Base-by-base conservation (phyloP, 2,113 vertebrate genomes). In the Neoarius graeffei region DNA sequence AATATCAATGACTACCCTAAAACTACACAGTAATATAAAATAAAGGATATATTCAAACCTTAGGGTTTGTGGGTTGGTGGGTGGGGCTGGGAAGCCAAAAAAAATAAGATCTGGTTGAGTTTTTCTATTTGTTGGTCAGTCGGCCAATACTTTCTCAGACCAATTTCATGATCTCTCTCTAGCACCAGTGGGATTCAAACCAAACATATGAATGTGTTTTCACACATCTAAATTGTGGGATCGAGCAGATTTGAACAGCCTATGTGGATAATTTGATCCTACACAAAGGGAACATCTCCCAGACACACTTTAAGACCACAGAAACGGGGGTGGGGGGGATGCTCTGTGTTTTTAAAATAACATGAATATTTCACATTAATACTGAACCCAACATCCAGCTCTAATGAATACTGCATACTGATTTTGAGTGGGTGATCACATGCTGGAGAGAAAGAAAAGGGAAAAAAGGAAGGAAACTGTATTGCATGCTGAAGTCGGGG, bases 291-390 rank as follows among this genome's bases (percentile, higher is more conserved):
- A 87, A 87, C 86, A 85, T 82, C 81, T 77, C 82, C 20, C 27
- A 89, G 81, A 83, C 85, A 87, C 88, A 87, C 62, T 87, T 77
- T 85, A 89, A 87, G 83, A 85, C 77, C 77, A 87, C 3, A 57
- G 60, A 87, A 89, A 87, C 57, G 35, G 83, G 15, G 59, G 35
- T 80, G 15, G 59, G 57, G 80, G 80, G 13, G 48, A 90, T 88
- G 84, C 42, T 64, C 76, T 30, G 73, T 1, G 67, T 59, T 90
- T 82, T 87, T 90, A 88, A 89, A 91, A 90, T 88, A 88, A 86
- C 86, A 90, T 90, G 90, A 91, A 91, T 91, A 90, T 91, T 92
- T 91, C 82, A 89, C 87, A 88, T 87, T 87, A 88, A 89, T 92
- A 91, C 91, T 89, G 89, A 92, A 87, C 81, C 84, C 74, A 77